Evolutionary conservation across 2,797 vertebrate genomes (phyloP).

Genomic region (Morelia viridis): DNA sequence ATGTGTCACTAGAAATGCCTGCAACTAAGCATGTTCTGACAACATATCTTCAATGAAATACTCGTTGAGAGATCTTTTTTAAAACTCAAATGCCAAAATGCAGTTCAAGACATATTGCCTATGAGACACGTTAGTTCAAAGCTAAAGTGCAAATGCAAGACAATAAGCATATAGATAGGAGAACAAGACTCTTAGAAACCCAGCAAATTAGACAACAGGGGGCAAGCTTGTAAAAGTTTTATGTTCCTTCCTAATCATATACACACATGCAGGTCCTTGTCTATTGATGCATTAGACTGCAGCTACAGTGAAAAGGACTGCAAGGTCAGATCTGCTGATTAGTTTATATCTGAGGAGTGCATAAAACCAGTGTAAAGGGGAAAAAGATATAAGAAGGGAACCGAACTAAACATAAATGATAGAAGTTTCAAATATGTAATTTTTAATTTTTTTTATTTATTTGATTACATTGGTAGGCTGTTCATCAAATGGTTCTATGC

Average conservation of each 20-base stretch:
- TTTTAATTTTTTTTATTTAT: background rate
- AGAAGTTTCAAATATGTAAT: slow-evolving; percentile 22
- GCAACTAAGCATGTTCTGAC: slow-evolving; percentile 33
- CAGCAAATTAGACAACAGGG: background rate
- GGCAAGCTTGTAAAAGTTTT: background rate
- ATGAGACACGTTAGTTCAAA: slow-evolving; percentile 36
- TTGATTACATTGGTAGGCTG: no score
- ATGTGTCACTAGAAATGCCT: slow-evolving; percentile 14
- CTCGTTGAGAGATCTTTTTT: slow-evolving; percentile 34
- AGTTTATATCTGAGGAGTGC: background rate
- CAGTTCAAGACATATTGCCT: background rate
- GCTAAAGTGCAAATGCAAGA: slow-evolving; percentile 9
- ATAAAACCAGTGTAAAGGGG: background rate
- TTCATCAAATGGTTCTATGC: no score
- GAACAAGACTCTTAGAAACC: slow-evolving; percentile 1
- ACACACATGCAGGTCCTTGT: background rate
- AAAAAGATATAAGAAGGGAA: background rate
- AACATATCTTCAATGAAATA: slow-evolving; percentile 33
- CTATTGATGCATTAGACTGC: background rate
- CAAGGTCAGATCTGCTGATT: fast-evolving
- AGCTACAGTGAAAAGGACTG: background rate
- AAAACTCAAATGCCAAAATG: slow-evolving; percentile 35
- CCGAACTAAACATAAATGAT: slow-evolving; percentile 33
- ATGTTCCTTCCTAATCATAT: background rate
- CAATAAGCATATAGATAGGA: slow-evolving; percentile 12